Base-by-base conservation (phyloP, 2,888 invertebrate genomes). In the Pollenia griseotomentosa region DNA sequence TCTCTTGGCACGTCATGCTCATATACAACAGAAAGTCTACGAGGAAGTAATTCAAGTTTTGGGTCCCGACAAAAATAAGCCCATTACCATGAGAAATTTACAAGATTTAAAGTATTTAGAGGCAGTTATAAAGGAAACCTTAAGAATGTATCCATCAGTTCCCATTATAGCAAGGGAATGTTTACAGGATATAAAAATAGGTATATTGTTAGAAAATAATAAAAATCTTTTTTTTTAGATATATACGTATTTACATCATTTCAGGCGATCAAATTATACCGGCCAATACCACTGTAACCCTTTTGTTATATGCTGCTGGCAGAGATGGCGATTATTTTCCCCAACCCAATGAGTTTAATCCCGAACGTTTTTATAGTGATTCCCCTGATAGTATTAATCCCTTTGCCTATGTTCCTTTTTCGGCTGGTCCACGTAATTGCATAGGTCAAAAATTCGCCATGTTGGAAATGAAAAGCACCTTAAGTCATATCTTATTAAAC, bases 101-200 rank as follows among this genome's bases (percentile, higher is more conserved):
- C 89, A 90, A 12, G 88, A 91, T 65, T 88, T 92, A 0, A 91
- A 91, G 82, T 92, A 91, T 63, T 92, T 96, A 84, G 96, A 96
- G 83, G 94, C 95, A 83, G 95, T 95, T 77, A 95, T 96, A 40
- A 96, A 96, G 90, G 96, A 96, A 91, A 93, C 95, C 0, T 89
- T 96, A 85, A 92, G 96, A 53, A 90, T 96, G 40, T 95, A 94
- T 89, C 96, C 96, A 0, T 95, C 96, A 68, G 95, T 96, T 5
- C 95, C 95, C 48, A 93, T 95, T 42, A 94, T 96, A 61, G 94
- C 95, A 10, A 94, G 96, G 57, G 88, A 88, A 42, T 86, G 95
- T 16, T 92, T 91, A 0, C 94, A 95, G 89, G 94, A 95, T 86
- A 91, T 95, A 10, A 91, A 91, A 63, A 90, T 96, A 88, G 95